Evolutionary conservation across 1,140 invertebrate genomes (phyloP), one percentile per base, ranked within the genome.

Genomic region (Drosophila kepulauana): DNA sequence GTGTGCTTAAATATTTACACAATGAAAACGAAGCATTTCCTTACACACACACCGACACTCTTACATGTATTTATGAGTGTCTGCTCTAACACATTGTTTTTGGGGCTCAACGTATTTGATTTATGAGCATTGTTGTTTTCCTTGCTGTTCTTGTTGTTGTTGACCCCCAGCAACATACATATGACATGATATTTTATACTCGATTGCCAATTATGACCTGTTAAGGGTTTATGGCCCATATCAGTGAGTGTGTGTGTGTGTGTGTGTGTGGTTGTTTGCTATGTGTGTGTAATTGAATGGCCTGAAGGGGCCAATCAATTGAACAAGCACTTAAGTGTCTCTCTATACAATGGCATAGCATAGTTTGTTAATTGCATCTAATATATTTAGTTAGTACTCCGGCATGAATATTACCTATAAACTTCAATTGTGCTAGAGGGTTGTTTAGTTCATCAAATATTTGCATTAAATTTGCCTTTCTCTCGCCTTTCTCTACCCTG

Each of bases 1-100:
- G 84, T 87, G 78, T 87, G 84, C 84, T 87, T 88, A 88, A 87
- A 87, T 87, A 88, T 87, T 84, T 87, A 87, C 84, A 88, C 80
- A 87, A 87, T 80, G 84, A 88, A 88, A 84, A 84, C 82, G 82
- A 88, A 88, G 72, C 68, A 61, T 88, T 88, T 78, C 25, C 82
- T 71, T 79, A 43, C 45, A 70, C 57, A 58, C 16, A 41, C 51
- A 63, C 28, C 2, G 20, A 25, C 20, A 25, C 20, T 25, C 20
- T 46, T 1, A 51, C 25, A 59, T 54, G 46, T 54, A 46, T 75
- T 67, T 82, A 56, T 65, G 79, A 77, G 67, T 76, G 68, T 64
- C 51, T 46, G 67, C 57, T 49, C 57, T 48, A 74, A 74, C 71
- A 75, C 58, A 75, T 70, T 75, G 66, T 70, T 72, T 72, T 76